phyloP scores from a whole-genome alignment of 2,888 invertebrate genomes.

The Drosophila helvetica region DNA sequence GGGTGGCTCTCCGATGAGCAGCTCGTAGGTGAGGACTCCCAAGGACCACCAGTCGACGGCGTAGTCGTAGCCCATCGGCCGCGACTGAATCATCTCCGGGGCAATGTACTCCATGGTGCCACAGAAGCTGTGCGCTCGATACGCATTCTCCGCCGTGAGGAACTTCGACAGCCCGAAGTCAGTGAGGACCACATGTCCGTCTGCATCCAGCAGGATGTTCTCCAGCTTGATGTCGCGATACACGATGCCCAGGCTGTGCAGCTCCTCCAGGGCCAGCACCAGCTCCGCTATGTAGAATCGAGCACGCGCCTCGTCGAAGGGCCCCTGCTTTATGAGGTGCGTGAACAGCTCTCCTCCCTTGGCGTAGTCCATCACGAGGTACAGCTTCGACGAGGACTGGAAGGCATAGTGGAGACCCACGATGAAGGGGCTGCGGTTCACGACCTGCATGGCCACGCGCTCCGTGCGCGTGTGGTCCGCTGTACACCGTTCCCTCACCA shows the following conservation, averaged over 20 bases:
- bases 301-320: slow-evolving; percentile 95
- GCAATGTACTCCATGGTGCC: slow-evolving; percentile 99
- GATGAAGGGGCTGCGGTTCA: too few relatives aligned
- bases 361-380: neutral
- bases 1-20: slow-evolving; percentile 97
- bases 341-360: neutral
- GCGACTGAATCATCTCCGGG: slow-evolving; percentile 91
- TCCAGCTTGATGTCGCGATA: slow-evolving; percentile 99
- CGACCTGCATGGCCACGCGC: too few relatives aligned
- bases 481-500: too few relatives aligned
- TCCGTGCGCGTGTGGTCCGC: too few relatives aligned
- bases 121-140: slow-evolving; percentile 97
- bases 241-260: slow-evolving; percentile 98
- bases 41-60: slow-evolving; percentile 99
- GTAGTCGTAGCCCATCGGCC: slow-evolving; percentile 96
- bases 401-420: too few relatives aligned
- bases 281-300: slow-evolving; percentile 98
- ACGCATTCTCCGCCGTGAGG: slow-evolving; percentile 87
- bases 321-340: slow-evolving; percentile 66
- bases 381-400: neutral
- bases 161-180: slow-evolving; percentile 99
- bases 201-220: slow-evolving; percentile 96
- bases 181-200: slow-evolving; percentile 97
- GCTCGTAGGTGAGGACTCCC: slow-evolving; percentile 97
- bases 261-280: slow-evolving; percentile 95